phyloP scores from a whole-genome alignment of 2,888 invertebrate genomes.

The Isoperla grammatica region DNA sequence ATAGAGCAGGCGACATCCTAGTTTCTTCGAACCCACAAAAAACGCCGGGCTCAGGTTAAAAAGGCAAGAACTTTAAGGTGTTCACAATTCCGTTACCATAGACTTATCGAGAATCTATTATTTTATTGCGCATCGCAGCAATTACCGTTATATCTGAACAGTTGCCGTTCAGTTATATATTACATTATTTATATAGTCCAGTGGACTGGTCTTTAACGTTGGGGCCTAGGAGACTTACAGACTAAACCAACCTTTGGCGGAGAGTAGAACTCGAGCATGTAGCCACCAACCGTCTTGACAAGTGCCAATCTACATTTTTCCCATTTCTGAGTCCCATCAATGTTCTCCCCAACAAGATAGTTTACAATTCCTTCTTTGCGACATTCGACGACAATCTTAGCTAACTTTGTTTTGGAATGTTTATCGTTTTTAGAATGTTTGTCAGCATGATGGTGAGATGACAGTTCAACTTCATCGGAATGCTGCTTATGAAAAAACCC shows the following conservation, averaged over 20 bases:
- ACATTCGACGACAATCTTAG: slow-evolving; percentile 89
- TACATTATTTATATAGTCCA: no score
- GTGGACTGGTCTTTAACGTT: no score
- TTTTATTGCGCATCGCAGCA: no score
- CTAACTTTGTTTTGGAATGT: slow-evolving; percentile 77
- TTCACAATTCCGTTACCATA: no score
- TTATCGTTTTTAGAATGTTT: slow-evolving; percentile 50
- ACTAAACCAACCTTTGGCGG: slow-evolving; percentile 71
- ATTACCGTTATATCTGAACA: no score
- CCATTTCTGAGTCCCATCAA: slow-evolving; percentile 88
- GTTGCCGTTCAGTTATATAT: no score
- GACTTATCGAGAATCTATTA: no score
- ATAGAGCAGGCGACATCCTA: no score
- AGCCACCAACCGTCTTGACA: slow-evolving; percentile 89
- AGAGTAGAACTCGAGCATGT: slow-evolving; percentile 92
- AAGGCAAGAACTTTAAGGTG: no score
- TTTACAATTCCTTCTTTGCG: slow-evolving; percentile 91
- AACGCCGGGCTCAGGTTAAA: no score
- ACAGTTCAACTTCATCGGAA: slow-evolving; percentile 77
- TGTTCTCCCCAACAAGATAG: slow-evolving; percentile 86
- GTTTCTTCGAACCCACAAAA: no score
- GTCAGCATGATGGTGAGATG: slow-evolving; percentile 39
- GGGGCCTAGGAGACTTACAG: not conserved
- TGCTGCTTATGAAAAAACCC: slow-evolving; percentile 86
- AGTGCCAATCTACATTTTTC: slow-evolving; percentile 87